phyloP scores from a whole-genome alignment of 2,888 invertebrate genomes.

The Scelioninae gen. 1 region DNA sequence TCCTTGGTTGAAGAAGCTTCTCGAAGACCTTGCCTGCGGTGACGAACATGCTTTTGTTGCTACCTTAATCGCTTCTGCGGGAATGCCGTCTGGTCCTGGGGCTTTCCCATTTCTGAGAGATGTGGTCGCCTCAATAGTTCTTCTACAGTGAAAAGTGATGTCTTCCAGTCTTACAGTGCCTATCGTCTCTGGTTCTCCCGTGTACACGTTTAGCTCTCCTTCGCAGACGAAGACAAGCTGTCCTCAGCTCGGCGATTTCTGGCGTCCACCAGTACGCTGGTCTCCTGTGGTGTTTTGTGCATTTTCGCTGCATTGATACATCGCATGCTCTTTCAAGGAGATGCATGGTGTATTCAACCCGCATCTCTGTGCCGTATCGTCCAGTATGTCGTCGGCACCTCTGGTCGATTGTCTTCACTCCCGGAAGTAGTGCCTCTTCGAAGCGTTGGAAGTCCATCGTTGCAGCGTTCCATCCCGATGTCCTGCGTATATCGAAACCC shows the following conservation, averaged over 20 bases:
- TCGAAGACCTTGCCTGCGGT: too few relatives aligned
- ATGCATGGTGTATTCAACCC: slow-evolving; percentile 7
- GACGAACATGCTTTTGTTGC: background rate
- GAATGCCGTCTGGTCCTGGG: slow-evolving; percentile 72
- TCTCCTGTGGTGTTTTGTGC: background rate
- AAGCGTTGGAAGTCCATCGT: background rate
- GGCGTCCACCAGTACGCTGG: slow-evolving; percentile 15
- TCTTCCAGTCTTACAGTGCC: background rate
- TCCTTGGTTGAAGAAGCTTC: too few relatives aligned
- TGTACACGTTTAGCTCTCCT: background rate
- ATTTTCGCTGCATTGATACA: background rate
- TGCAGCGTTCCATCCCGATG: slow-evolving; percentile 7
- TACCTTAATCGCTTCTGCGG: slow-evolving; percentile 67
- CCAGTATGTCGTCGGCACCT: background rate
- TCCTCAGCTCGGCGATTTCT: slow-evolving; percentile 13
- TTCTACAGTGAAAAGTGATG: background rate
- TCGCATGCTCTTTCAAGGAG: slow-evolving; percentile 7
- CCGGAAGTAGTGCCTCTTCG: background rate
- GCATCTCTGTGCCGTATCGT: slow-evolving; percentile 1
- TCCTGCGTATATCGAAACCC: background rate
- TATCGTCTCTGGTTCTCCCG: background rate
- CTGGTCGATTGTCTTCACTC: background rate
- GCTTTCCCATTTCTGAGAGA: slow-evolving; percentile 66
- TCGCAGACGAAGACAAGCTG: background rate
- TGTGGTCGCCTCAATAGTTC: slow-evolving; percentile 22